Conservation (phyloP, 2,113 vertebrate genomes). For the Aix galericulata region DNA sequence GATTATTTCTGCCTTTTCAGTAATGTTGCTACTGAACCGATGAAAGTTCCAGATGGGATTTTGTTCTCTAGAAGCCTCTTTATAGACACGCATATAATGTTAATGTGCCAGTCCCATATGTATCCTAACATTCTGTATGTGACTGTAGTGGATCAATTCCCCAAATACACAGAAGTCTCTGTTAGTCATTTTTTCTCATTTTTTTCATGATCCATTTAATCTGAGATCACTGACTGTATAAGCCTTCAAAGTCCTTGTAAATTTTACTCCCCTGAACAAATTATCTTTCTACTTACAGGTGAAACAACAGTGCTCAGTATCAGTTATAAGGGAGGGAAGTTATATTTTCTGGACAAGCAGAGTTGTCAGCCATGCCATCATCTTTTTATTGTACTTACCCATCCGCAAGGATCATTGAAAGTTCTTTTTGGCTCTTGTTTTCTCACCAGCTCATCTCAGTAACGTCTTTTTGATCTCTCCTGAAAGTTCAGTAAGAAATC, state of each 20-base stretch:
- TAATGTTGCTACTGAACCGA: neutral
- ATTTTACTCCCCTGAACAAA: neutral
- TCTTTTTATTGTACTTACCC: neutral
- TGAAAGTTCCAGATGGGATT: neutral
- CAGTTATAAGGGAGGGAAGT: neutral
- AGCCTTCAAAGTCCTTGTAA: neutral
- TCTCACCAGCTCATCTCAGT: neutral
- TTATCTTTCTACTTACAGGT: neutral
- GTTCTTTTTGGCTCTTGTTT: neutral
- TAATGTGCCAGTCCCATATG: accelerated
- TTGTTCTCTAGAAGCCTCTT: neutral
- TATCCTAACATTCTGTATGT: neutral
- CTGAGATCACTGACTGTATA: neutral
- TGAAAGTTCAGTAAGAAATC: neutral
- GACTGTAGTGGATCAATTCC: neutral
- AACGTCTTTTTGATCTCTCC: neutral
- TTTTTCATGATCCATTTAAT: neutral
- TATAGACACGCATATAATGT: neutral
- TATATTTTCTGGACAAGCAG: neutral
- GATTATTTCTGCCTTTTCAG: neutral
- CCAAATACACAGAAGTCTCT: neutral
- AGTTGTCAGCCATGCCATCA: neutral
- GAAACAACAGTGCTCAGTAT: neutral
- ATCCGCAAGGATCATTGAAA: neutral
- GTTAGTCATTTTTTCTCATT: neutral